Base-by-base conservation (phyloP, 2,797 vertebrate genomes). In the Podarcis lilfordi region DNA sequence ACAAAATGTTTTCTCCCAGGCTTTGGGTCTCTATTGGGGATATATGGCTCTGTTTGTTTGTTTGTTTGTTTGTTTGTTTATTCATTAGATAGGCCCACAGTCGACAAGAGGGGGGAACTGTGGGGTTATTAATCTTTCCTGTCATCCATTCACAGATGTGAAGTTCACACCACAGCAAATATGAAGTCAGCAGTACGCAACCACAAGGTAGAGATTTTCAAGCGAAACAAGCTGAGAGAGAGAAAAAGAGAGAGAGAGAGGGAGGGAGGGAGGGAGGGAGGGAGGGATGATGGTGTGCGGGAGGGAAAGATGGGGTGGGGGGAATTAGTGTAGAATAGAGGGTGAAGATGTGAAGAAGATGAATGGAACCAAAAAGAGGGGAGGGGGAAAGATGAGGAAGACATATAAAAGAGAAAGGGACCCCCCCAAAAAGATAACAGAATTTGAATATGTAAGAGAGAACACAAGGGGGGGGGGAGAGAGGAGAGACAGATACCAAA, bases 91-190 rank as follows among this genome's bases (percentile, higher is more conserved):
- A 94, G 96, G 95, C 95, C 93, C 94, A 96, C 96, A 97, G 96
- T 97, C 96, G 96, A 97, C 94, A 95, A 95, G 96, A 97, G 96
- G 96, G 95, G 92, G 94, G 94, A 95, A 86, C 95, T 86, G 91
- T 7, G 43, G 91, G 97, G 98, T 98, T 98, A 99, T 99, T 99
- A 99, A 99, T 99, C 98, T 99, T 98, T 97, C 98, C 98, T 99
- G 98, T 99, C 99, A 99, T 98, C 97, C 97, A 96, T 97, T 98
- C 97, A 97, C 98, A 99, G 98, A 99, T 99, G 98, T 98, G 98
- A 97, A 98, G 97, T 97, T 98, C 98, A 97, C 97, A 98, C 98
- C 97, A 96, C 98, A 98, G 97, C 98, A 99, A 98, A 97, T 98
- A 97, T 97, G 97, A 98, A 99, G 98, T 99, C 98, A 99, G 98